Evolutionary conservation across 2,113 vertebrate genomes (phyloP).

Genomic region (Aplodontia rufa): DNA sequence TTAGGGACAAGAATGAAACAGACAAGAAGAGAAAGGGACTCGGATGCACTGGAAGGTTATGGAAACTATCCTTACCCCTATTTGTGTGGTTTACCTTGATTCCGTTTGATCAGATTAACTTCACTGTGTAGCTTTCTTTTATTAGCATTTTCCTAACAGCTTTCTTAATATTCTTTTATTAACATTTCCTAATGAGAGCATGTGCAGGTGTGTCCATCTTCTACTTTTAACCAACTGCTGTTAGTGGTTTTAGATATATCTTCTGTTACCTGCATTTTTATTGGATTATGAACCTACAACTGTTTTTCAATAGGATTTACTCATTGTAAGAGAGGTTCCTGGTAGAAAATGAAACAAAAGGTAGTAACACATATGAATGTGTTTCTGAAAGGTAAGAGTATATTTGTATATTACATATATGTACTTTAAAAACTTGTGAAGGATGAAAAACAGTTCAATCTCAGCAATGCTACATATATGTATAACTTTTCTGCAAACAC

Average conservation of each 20-base stretch:
- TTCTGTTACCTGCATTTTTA: slow-evolving; percentile 55
- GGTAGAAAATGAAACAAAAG: slow-evolving; percentile 41
- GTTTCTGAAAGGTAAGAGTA: slow-evolving; percentile 66
- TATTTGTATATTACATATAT: slow-evolving; percentile 57
- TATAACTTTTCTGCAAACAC: neutral
- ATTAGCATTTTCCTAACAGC: slow-evolving; percentile 41
- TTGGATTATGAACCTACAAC: slow-evolving; percentile 38
- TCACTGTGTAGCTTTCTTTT: slow-evolving; percentile 34
- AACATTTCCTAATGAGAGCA: no score
- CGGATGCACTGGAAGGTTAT: slow-evolving; percentile 75
- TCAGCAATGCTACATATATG: no score
- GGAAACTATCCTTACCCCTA: slow-evolving; percentile 66
- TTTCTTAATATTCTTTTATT: neutral
- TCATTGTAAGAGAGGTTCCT: slow-evolving; percentile 55
- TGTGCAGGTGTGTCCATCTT: neutral
- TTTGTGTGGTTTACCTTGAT: slow-evolving; percentile 59
- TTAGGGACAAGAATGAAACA: slow-evolving; percentile 65
- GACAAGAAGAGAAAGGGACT: slow-evolving; percentile 74
- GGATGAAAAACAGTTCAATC: neutral
- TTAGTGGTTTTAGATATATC: slow-evolving; percentile 54
- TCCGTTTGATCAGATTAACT: slow-evolving; percentile 15
- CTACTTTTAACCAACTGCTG: slow-evolving; percentile 44
- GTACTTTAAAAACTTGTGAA: slow-evolving; percentile 56
- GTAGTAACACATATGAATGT: slow-evolving; percentile 47
- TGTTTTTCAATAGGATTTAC: slow-evolving; percentile 56